Conservation (phyloP, 2,113 vertebrate genomes). For the Dunckerocampus dactyliophorus region DNA sequence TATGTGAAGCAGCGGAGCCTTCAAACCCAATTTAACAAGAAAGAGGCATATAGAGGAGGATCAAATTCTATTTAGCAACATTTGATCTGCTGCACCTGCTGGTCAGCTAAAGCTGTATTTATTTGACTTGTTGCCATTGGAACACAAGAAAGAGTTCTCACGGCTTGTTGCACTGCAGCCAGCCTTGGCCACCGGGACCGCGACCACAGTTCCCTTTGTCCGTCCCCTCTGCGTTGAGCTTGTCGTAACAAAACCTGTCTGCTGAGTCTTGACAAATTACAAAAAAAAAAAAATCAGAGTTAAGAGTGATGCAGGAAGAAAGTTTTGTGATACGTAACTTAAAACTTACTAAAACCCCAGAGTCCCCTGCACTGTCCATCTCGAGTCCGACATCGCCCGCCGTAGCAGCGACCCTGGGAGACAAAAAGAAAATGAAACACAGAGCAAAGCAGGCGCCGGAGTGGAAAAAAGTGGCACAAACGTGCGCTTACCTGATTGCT, state of each 20-base stretch:
- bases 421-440: not conserved
- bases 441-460: not conserved
- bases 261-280: constrained; percentile 74
- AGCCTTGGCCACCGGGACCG: constrained; percentile 77
- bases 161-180: constrained; percentile 95
- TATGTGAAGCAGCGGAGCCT: no score
- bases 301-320: not conserved
- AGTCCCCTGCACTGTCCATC: constrained; percentile 85
- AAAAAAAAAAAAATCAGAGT: constrained; percentile 3
- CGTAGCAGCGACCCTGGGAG: constrained; percentile 86
- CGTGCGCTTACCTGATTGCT: constrained; percentile 77
- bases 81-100: no score
- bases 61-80: no score
- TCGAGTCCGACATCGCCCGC: constrained; percentile 85
- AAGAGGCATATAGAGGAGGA: no score
- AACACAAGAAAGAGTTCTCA: constrained; percentile 62
- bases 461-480: not conserved
- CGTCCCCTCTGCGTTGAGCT: constrained; percentile 90
- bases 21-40: no score
- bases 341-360: constrained; percentile 83
- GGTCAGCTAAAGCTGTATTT: no score
- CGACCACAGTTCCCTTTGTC: constrained; percentile 92
- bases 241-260: constrained; percentile 93
- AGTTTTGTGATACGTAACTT: not conserved
- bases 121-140: no score